phyloP scores from a whole-genome alignment of 2,113 vertebrate genomes.

The Aegithalos caudatus region DNA sequence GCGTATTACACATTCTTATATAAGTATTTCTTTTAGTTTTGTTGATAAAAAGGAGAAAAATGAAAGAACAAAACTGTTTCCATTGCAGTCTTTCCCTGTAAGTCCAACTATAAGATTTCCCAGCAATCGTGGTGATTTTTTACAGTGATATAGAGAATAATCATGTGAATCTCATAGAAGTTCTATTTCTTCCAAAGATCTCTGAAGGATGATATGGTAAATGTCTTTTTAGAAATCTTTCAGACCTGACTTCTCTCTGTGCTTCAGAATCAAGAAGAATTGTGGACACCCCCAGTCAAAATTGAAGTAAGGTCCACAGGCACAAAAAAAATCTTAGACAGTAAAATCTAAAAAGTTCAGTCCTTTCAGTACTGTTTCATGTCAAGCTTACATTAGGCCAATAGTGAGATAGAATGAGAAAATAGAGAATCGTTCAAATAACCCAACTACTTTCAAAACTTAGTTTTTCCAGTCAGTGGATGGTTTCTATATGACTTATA shows the following conservation, averaged over 20 bases:
- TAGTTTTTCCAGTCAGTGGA: neutral
- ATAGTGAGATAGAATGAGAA: neutral
- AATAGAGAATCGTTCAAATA: neutral
- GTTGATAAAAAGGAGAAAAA: neutral
- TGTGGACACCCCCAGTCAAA: rapidly evolving
- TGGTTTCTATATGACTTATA: neutral
- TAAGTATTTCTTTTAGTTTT: neutral
- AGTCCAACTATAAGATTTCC: neutral
- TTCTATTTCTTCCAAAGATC: neutral
- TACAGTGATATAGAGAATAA: neutral
- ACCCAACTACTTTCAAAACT: neutral
- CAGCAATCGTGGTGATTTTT: neutral
- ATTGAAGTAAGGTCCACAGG: neutral
- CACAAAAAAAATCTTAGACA: neutral
- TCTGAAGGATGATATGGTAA: neutral
- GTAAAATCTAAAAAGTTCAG: neutral
- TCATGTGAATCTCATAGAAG: neutral
- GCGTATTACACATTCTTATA: neutral
- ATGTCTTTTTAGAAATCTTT: neutral
- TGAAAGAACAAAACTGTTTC: neutral
- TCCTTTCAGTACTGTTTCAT: neutral
- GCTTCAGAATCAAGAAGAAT: neutral
- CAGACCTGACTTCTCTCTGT: neutral
- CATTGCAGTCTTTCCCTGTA: neutral
- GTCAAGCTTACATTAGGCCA: neutral